These are phyloP conservation scores for Chunga burmeisteri DNA, from an alignment of 2,113 vertebrate genomes.

Conservation along the genomic window DNA sequence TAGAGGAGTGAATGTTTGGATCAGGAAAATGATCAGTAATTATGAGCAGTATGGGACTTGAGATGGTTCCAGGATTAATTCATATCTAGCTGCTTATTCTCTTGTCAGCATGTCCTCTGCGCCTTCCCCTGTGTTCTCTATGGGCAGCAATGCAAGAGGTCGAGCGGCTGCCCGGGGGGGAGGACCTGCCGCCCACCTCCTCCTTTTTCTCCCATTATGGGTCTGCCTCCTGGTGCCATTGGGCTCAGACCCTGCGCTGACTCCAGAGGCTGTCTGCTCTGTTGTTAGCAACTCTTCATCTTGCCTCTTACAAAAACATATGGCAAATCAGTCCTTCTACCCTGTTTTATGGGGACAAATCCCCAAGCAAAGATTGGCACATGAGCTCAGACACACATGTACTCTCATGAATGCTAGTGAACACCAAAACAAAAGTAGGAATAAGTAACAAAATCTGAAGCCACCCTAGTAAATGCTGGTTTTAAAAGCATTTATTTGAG, in stretches of 20 bases:
- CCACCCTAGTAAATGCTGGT: background rate
- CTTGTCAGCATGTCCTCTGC: background rate
- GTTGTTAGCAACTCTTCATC: background rate
- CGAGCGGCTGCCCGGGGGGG: rapidly evolving
- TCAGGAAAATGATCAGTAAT: background rate
- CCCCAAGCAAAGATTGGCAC: background rate
- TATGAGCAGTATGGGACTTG: background rate
- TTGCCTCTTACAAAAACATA: background rate
- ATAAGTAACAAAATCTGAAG: background rate
- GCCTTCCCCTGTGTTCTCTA: background rate
- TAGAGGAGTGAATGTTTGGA: background rate
- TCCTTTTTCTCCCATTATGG: background rate
- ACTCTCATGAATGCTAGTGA: background rate
- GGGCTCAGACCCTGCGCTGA: rapidly evolving
- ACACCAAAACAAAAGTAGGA: background rate
- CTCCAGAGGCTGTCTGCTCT: background rate
- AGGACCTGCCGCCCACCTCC: background rate
- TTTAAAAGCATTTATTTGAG: background rate
- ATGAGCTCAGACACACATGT: background rate
- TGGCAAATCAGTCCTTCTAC: background rate
- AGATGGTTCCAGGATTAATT: constrained; percentile 10
- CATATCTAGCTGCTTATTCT: background rate
- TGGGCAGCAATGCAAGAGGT: background rate
- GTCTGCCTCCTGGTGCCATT: background rate
- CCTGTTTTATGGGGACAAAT: background rate